A percentile compares a stretch with the other conserved stretches of the same genome.
Evolutionary conservation across 2,797 vertebrate species (phyloP).

Genomic region (Bovichtus variegatus): DNA sequence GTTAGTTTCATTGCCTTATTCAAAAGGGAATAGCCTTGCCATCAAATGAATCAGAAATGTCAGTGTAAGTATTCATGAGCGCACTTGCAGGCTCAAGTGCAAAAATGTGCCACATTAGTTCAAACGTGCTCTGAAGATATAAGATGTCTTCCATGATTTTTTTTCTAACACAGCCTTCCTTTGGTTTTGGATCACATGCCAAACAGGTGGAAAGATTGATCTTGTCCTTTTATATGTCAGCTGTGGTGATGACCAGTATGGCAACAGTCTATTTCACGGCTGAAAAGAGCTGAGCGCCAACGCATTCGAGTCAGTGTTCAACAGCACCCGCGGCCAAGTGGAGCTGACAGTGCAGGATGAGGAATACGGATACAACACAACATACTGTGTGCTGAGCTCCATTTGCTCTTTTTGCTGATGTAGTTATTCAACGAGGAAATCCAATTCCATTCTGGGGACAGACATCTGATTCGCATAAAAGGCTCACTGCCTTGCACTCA

Average conservation of each 20-base stretch:
- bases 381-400: conserved; percentile 41
- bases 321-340: conserved; percentile 43
- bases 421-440: conserved; percentile 53
- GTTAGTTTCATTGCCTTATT: conserved; percentile 5
- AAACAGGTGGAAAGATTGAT: conserved; percentile 36
- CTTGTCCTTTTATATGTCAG: conserved; percentile 35
- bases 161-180: conserved; percentile 2
- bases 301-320: conserved; percentile 48
- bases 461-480: conserved; percentile 61
- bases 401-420: conserved; percentile 61
- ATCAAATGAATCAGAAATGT: conserved; percentile 22
- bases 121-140: neutral
- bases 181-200: neutral
- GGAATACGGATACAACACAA: conserved; percentile 47
- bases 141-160: neutral
- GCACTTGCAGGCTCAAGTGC: neutral
- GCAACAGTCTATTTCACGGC: conserved; percentile 62
- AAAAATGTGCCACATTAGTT: neutral
- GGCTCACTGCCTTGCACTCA: conserved; percentile 40
- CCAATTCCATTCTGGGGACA: conserved; percentile 58
- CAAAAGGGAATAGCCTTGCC: neutral
- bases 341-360: conserved; percentile 64
- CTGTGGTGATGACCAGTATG: conserved; percentile 37
- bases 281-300: conserved; percentile 45
- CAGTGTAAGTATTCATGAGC: conserved; percentile 2